Evolutionary conservation across 2,113 vertebrate genomes (phyloP).

Genomic region (Trichechus manatus): DNA sequence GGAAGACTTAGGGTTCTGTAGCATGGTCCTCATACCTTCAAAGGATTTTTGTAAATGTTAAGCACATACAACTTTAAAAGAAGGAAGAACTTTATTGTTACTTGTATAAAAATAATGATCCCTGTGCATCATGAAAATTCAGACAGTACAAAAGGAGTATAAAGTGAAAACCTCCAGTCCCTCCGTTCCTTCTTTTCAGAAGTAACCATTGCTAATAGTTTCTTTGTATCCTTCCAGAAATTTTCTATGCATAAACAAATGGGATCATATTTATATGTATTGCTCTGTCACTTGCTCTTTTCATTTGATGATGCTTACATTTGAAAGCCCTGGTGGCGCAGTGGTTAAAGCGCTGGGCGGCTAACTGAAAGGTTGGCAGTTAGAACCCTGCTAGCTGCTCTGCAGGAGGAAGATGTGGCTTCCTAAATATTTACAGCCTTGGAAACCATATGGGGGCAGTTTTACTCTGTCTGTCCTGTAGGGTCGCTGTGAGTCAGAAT

Average conservation of each 20-base stretch:
- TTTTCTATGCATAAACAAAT: neutral
- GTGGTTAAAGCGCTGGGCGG: too few species aligned
- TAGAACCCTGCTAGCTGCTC: too few species aligned
- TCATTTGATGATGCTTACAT: neutral
- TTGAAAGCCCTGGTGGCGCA: too few species aligned
- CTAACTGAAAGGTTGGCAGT: too few species aligned
- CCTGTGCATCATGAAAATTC: constrained; percentile 25
- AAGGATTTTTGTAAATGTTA: constrained; percentile 42
- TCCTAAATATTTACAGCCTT: too few species aligned
- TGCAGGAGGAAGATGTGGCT: too few species aligned
- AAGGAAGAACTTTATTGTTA: constrained; percentile 49
- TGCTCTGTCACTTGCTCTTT: constrained; percentile 53
- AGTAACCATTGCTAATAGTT: constrained; percentile 11
- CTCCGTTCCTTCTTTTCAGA: neutral
- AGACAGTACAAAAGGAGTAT: neutral
- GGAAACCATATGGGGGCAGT: too few species aligned
- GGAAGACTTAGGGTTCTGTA: constrained; percentile 10
- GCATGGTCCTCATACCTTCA: neutral
- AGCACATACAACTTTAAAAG: constrained; percentile 35
- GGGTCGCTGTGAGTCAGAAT: too few species aligned
- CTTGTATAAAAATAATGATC: constrained; percentile 43
- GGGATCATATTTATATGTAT: neutral
- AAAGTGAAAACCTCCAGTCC: neutral
- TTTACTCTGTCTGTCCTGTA: too few species aligned
- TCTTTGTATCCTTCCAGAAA: constrained; percentile 44